A percentile compares a stretch with the other conserved stretches of the same genome.
Conservation (phyloP, 1,140 invertebrate genomes). For the Tetramorium simillimum region DNA sequence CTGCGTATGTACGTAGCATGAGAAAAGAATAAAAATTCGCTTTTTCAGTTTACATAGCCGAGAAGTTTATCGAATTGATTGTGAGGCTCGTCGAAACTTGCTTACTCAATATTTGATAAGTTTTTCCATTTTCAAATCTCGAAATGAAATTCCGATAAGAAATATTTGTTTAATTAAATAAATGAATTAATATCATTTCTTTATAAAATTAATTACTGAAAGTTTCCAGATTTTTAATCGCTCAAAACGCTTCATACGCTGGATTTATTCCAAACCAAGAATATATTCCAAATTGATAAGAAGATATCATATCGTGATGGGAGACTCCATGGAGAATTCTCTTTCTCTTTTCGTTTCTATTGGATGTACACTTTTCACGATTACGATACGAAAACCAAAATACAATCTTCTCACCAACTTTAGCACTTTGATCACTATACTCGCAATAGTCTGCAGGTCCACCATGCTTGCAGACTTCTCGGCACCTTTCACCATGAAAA, state of each 20-base stretch:
- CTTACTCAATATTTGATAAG: not conserved
- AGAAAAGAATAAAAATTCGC: not conserved
- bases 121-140: not conserved
- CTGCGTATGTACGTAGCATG: not conserved
- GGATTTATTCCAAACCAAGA: not conserved
- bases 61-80: not conserved
- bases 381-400: not conserved
- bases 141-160: not conserved
- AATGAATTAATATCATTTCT: not conserved
- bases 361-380: slow-evolving; percentile 15
- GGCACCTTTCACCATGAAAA: slow-evolving; percentile 32
- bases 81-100: not conserved
- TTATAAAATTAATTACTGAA: not conserved
- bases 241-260: not conserved
- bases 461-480: slow-evolving; percentile 87
- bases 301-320: not conserved
- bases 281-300: not conserved
- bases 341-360: not conserved
- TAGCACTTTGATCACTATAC: slow-evolving; percentile 91
- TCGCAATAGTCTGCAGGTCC: slow-evolving; percentile 90
- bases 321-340: not conserved
- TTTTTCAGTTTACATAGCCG: not conserved
- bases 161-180: not conserved
- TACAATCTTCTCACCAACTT: slow-evolving; percentile 89
- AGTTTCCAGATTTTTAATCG: not conserved